Conservation (phyloP, 2,888 invertebrate species). For the Ochropleura leucogaster region DNA sequence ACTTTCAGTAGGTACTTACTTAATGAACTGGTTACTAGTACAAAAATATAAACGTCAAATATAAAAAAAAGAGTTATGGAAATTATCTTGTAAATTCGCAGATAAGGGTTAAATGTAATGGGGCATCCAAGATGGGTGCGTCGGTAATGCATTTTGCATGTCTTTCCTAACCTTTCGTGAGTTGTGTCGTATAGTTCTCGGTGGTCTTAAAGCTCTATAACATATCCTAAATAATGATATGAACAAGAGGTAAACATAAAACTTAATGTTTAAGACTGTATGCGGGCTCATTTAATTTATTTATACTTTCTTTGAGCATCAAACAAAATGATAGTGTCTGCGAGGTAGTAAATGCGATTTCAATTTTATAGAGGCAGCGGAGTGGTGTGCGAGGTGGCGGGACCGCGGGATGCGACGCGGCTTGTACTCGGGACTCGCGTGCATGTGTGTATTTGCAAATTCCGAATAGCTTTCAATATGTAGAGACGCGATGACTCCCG, state of each 20-base stretch:
- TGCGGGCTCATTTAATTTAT: conserved; percentile 50
- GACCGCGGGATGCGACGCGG: conserved; percentile 68
- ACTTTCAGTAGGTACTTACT: neutral
- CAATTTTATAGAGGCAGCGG: conserved; percentile 84
- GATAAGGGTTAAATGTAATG: conserved; percentile 56
- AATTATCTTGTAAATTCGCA: conserved; percentile 46
- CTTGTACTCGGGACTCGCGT: conserved; percentile 75
- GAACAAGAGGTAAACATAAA: conserved; percentile 44
- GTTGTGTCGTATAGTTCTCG: conserved; percentile 66
- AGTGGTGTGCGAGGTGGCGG: conserved; percentile 80
- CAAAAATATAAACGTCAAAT: conserved; percentile 16
- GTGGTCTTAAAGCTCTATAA: conserved; percentile 61
- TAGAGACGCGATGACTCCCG: conserved; percentile 87
- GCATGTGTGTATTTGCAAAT: conserved; percentile 89
- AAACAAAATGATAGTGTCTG: conserved; percentile 80
- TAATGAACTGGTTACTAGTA: conserved; percentile 21
- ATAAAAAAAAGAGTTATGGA: conserved; percentile 19
- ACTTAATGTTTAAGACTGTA: conserved; percentile 49
- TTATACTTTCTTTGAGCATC: conserved; percentile 56
- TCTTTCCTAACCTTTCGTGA: conserved; percentile 68
- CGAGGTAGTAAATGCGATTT: conserved; percentile 86
- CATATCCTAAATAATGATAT: conserved; percentile 46
- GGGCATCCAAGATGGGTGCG: conserved; percentile 77
- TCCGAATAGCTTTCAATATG: conserved; percentile 89
- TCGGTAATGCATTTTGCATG: conserved; percentile 84